Evolutionary conservation across 2,888 invertebrate species (phyloP).

Genomic region (Andrena dorsata): DNA sequence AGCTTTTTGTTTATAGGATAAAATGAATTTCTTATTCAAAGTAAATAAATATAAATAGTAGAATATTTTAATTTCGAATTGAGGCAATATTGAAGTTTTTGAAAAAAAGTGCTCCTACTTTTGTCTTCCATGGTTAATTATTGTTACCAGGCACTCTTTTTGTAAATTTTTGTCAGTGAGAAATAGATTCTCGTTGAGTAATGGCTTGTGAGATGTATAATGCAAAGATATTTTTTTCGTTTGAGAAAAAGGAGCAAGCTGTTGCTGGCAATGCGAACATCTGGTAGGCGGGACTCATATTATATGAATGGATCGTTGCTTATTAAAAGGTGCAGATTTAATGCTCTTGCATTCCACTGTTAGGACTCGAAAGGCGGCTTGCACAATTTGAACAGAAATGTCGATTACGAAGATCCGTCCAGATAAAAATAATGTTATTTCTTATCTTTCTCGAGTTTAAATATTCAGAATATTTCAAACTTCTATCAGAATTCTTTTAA

Average conservation of each 20-base stretch:
- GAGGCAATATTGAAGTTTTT: no score
- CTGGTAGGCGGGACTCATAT: slow-evolving; percentile 46
- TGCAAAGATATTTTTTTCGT: neutral
- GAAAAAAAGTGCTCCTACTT: no score
- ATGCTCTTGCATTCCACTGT: slow-evolving; percentile 11
- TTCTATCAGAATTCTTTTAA: neutral
- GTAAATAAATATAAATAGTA: no score
- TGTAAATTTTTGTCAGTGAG: neutral
- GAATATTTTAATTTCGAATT: no score
- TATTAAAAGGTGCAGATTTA: slow-evolving; percentile 42
- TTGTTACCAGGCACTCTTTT: no score
- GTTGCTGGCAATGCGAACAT: slow-evolving; percentile 28
- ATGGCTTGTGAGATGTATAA: neutral
- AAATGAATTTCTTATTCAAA: no score
- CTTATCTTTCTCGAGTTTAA: neutral
- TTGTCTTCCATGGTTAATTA: no score
- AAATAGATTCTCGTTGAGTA: neutral
- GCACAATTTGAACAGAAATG: neutral
- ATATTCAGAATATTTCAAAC: neutral
- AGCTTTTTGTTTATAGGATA: no score
- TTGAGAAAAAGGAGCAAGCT: slow-evolving; percentile 15
- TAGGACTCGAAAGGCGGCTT: neutral
- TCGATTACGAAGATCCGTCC: neutral
- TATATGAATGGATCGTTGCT: slow-evolving; percentile 17
- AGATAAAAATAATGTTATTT: neutral